These are phyloP conservation scores for Lottia gigantea DNA, from an alignment of 2,888 invertebrate genomes.

Conservation along the genomic window DNA sequence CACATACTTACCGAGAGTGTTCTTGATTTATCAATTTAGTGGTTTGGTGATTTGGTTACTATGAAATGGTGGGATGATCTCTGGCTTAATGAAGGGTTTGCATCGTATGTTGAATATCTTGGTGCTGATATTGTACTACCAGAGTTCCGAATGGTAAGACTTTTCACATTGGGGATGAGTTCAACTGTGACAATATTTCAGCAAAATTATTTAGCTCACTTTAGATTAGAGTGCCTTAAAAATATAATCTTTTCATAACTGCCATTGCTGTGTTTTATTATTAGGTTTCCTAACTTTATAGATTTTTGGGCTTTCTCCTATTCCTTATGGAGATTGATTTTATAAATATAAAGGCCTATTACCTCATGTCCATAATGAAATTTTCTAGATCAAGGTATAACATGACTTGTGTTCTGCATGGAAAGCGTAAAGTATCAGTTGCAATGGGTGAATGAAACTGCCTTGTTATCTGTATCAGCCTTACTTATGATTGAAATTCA, in stretches of 20 bases:
- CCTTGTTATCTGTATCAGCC: too few species aligned
- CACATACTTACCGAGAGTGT: too few species aligned
- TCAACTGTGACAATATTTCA: neutral
- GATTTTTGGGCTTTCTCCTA: neutral
- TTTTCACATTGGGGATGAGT: neutral
- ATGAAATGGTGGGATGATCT: conserved; percentile 88
- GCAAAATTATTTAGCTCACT: too few species aligned
- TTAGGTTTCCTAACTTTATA: neutral
- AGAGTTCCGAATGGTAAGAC: conserved; percentile 82
- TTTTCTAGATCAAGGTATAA: too few species aligned
- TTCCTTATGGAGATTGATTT: neutral
- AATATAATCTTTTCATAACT: too few species aligned
- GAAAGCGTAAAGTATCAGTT: too few species aligned
- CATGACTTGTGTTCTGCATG: too few species aligned
- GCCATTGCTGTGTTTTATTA: neutral
- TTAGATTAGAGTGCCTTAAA: too few species aligned
- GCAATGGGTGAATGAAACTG: too few species aligned
- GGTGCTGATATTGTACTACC: conserved; percentile 78
- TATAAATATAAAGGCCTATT: too few species aligned
- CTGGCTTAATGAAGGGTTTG: conserved; percentile 94
- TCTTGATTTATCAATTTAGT: conserved; percentile 51
- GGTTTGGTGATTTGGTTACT: conserved; percentile 78
- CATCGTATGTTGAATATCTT: conserved; percentile 83
- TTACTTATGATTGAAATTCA: too few species aligned
- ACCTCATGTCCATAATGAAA: too few species aligned